phyloP scores from a whole-genome alignment of 2,797 vertebrate species.

The Coregonus sp. region DNA sequence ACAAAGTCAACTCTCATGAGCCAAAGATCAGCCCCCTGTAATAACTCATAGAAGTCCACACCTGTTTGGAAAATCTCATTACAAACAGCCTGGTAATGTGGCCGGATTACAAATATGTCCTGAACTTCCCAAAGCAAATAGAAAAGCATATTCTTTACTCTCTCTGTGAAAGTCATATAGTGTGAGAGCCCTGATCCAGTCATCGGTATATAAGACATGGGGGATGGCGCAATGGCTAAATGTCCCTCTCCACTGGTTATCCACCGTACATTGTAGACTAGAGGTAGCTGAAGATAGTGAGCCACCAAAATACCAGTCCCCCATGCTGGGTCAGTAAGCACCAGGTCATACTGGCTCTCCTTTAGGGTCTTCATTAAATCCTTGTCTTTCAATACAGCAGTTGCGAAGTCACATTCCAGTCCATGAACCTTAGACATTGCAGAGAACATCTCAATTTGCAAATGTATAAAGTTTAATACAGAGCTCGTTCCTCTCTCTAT shows the following conservation, averaged over 20 bases:
- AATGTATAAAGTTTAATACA: conserved; percentile 7
- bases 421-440: conserved; percentile 38
- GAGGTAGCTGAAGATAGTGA: conserved; percentile 55
- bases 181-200: not conserved
- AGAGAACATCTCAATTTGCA: conserved; percentile 50
- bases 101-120: conserved; percentile 43
- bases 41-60: conserved; percentile 32
- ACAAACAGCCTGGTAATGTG: conserved; percentile 60
- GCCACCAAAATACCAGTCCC: too few relatives aligned
- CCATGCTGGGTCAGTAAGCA: too few relatives aligned
- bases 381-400: conserved; percentile 24
- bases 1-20: too few relatives aligned
- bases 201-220: conserved; percentile 62
- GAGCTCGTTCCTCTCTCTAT: conserved; percentile 44
- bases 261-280: conserved; percentile 67
- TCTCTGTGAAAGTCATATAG: not conserved
- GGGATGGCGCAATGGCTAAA: conserved; percentile 62
- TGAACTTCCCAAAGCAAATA: not conserved
- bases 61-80: conserved; percentile 54
- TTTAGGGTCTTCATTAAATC: not conserved
- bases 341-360: too few relatives aligned
- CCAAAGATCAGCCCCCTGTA: too few relatives aligned
- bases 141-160: too few relatives aligned
- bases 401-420: conserved; percentile 42
- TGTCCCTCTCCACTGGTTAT: conserved; percentile 63